phyloP scores from a whole-genome alignment of 2,797 vertebrate genomes.

The Argentina silus region DNA sequence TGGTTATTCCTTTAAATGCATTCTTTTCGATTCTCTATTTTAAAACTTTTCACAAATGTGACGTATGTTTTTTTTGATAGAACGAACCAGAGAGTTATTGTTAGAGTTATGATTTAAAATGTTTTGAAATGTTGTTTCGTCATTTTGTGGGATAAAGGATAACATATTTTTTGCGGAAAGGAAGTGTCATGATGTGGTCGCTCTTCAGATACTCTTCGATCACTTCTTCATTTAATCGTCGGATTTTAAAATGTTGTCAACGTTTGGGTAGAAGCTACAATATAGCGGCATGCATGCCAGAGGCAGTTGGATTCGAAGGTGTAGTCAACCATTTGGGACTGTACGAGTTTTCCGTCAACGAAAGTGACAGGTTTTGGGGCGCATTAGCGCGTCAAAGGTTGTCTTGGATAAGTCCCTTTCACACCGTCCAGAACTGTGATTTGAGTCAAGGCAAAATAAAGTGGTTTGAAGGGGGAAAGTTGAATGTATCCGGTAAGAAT shows the following conservation, averaged over 20 bases:
- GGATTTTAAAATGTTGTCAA: neutral
- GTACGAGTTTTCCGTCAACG: constrained; percentile 74
- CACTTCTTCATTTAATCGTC: constrained; percentile 10
- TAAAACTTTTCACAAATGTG: too few relatives aligned
- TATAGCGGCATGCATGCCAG: constrained; percentile 59
- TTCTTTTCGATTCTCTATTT: neutral
- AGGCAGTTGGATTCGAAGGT: constrained; percentile 64
- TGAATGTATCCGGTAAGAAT: constrained; percentile 91
- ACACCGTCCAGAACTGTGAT: constrained; percentile 80
- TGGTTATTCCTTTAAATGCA: neutral
- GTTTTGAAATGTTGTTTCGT: neutral
- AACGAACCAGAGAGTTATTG: too few relatives aligned
- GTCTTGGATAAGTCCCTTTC: constrained; percentile 83
- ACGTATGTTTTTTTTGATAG: too few relatives aligned
- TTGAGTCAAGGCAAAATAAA: constrained; percentile 71
- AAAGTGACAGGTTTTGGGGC: constrained; percentile 85
- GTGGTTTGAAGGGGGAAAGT: constrained; percentile 90
- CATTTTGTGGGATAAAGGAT: constrained; percentile 1
- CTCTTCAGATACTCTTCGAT: constrained; percentile 24
- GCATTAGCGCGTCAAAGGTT: constrained; percentile 80
- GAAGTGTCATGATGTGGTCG: constrained; percentile 48
- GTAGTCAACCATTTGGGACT: constrained; percentile 48
- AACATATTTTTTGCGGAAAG: neutral
- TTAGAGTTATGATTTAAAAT: neutral
- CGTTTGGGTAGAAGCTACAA: constrained; percentile 30